Conservation (phyloP, 2,888 invertebrate genomes). For the Ypsolopha scabrella region DNA sequence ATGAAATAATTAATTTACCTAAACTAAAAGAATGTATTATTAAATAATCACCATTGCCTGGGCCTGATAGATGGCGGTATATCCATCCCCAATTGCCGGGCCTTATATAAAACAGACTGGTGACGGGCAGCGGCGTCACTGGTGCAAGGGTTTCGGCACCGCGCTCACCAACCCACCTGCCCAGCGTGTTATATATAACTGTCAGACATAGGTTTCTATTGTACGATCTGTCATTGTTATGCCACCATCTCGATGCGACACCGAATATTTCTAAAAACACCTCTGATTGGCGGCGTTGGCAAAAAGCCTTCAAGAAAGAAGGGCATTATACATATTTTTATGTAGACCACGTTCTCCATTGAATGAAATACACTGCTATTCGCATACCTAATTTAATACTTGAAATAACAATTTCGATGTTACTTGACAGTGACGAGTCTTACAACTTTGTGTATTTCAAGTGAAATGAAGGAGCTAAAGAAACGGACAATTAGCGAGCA, state of each 20-base stretch:
- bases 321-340: not conserved
- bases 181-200: too few relatives aligned
- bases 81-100: too few relatives aligned
- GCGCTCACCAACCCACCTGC: too few relatives aligned
- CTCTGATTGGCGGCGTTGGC: constrained; percentile 14
- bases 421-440: not conserved
- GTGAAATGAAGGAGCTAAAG: constrained; percentile 1
- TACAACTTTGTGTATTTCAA: not conserved
- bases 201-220: constrained; percentile 47
- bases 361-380: not conserved
- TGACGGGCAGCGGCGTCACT: too few relatives aligned
- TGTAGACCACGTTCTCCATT: not conserved
- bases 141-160: too few relatives aligned
- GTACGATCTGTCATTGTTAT: constrained; percentile 46
- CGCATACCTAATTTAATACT: not conserved
- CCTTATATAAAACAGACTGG: too few relatives aligned
- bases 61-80: too few relatives aligned
- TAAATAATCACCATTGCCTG: too few relatives aligned
- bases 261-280: constrained; percentile 24
- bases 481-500: constrained; percentile 36
- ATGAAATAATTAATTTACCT: too few relatives aligned
- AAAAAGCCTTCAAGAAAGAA: constrained; percentile 6
- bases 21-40: too few relatives aligned
- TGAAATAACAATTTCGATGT: too few relatives aligned
- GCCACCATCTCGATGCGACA: constrained; percentile 25